Conservation (phyloP, 2,113 vertebrate genomes). For the Pachyramphus minor region DNA sequence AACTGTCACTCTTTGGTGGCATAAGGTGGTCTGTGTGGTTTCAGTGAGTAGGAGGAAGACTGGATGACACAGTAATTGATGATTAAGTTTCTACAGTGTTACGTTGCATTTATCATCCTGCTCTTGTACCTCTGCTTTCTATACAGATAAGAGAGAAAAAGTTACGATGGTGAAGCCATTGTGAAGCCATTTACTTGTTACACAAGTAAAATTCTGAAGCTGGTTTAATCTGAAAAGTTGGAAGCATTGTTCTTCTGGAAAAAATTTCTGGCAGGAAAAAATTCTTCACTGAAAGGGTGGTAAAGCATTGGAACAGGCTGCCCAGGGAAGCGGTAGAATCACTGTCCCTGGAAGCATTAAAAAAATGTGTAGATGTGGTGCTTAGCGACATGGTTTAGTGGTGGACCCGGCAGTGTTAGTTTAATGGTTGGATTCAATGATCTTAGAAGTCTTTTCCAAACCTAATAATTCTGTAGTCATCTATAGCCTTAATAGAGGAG, state of each 20-base stretch:
- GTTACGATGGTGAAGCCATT: neutral
- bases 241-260: neutral
- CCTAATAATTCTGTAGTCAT: neutral
- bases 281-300: neutral
- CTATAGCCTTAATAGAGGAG: neutral
- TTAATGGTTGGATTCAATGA: neutral
- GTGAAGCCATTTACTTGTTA: neutral
- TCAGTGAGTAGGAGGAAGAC: neutral
- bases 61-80: neutral
- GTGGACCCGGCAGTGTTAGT: neutral
- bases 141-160: neutral
- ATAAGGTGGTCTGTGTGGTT: neutral
- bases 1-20: neutral
- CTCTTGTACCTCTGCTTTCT: neutral
- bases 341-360: rapidly evolving
- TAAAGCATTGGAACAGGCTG: neutral
- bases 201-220: neutral
- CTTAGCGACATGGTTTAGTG: neutral
- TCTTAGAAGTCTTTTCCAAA: neutral
- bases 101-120: neutral
- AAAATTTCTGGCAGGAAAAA: neutral
- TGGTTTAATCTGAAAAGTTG: neutral
- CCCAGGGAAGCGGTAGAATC: neutral
- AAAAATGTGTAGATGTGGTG: neutral
- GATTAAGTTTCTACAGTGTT: neutral